Evolutionary conservation across 2,888 invertebrate species (phyloP).

Genomic region (Hydraecia micacea): DNA sequence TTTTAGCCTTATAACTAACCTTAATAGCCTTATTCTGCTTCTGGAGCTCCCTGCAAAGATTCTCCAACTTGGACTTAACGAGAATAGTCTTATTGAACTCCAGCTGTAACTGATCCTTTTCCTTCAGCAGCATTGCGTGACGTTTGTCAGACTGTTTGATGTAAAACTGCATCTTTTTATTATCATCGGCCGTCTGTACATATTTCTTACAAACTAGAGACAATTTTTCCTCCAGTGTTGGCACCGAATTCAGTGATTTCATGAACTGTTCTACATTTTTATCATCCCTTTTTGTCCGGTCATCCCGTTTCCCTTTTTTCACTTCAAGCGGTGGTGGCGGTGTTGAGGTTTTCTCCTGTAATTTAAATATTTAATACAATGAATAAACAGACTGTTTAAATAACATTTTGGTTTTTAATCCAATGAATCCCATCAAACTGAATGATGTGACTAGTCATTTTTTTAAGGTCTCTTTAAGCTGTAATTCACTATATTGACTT

Average conservation of each 20-base stretch:
- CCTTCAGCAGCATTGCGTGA: conserved; percentile 91
- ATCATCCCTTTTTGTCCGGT: conserved; percentile 88
- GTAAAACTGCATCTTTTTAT: conserved; percentile 90
- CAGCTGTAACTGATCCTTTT: conserved; percentile 95
- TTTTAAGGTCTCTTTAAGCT: background rate
- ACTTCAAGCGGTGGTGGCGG: conserved; percentile 70
- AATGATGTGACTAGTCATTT: background rate
- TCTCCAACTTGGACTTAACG: conserved; percentile 96
- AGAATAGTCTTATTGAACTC: conserved; percentile 96
- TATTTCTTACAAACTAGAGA: conserved; percentile 93
- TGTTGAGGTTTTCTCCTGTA: conserved; percentile 75
- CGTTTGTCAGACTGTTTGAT: conserved; percentile 91
- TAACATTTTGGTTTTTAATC: background rate
- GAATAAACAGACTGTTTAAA: background rate
- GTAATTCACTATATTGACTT: background rate
- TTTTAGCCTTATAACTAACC: conserved; percentile 82
- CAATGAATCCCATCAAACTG: background rate
- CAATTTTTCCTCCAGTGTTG: conserved; percentile 92
- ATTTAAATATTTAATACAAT: conserved; percentile 45
- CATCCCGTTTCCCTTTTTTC: conserved; percentile 85
- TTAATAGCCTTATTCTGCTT: conserved; percentile 97
- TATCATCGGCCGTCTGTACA: conserved; percentile 94
- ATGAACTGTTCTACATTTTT: conserved; percentile 92
- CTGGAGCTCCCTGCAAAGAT: conserved; percentile 97
- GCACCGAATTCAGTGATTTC: conserved; percentile 90